Conservation (phyloP, 2,888 invertebrate genomes). For the Rotaria sp. region DNA sequence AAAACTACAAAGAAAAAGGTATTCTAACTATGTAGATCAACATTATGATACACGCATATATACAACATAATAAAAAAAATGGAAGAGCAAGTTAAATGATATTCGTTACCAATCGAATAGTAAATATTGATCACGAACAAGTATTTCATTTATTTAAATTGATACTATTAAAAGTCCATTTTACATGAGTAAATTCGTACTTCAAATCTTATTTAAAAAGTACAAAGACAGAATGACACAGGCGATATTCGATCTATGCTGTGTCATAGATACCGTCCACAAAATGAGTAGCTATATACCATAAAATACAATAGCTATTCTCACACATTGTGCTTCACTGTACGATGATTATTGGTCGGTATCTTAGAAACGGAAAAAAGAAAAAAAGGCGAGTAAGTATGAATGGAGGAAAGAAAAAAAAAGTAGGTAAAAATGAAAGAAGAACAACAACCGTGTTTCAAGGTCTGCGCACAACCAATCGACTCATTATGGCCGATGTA, state of each 20-base stretch:
- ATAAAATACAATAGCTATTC: background rate
- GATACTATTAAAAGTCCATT: background rate
- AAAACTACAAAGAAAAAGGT: no score
- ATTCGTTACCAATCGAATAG: background rate
- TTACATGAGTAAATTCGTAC: background rate
- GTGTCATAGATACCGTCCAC: background rate
- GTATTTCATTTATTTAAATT: background rate
- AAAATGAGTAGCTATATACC: background rate
- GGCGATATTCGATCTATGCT: background rate
- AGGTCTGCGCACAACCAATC: background rate
- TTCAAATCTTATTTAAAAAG: no score
- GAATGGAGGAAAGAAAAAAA: background rate
- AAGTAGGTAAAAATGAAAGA: background rate
- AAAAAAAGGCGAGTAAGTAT: background rate
- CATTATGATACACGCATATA: background rate
- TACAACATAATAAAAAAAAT: background rate
- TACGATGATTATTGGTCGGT: background rate
- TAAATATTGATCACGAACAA: background rate
- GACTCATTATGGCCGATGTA: background rate
- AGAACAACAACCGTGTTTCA: background rate
- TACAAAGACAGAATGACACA: background rate
- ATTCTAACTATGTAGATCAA: background rate
- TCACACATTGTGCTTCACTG: background rate
- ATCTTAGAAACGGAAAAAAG: background rate
- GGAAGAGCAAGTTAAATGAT: background rate